Percentiles rank a stretch among this genome's conserved stretches.
These are phyloP conservation scores for Probosciger aterrimus DNA, from an alignment of 2,113 vertebrate genomes.

Conservation along the genomic window DNA sequence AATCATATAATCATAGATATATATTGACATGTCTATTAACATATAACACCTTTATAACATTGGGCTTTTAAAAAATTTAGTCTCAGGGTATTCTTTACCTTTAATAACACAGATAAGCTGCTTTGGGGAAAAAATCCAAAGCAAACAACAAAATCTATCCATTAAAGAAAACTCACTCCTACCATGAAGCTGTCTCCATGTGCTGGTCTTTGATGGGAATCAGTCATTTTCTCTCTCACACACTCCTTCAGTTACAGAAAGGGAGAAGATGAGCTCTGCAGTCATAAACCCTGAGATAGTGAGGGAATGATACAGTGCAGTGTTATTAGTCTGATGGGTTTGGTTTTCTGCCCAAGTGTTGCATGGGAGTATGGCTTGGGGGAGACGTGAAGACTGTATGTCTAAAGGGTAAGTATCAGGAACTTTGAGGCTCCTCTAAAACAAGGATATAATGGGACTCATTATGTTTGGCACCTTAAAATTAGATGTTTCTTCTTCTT, in stretches of 20 bases:
- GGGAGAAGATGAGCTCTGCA: not conserved
- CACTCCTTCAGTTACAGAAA: not conserved
- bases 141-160: not conserved
- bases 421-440: not conserved
- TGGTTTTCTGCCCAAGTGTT: not conserved
- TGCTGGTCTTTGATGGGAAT: not conserved
- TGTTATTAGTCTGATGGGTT: not conserved
- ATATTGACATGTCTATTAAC: not conserved
- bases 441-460: not conserved
- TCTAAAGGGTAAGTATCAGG: not conserved
- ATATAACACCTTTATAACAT: not conserved
- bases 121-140: not conserved
- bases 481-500: not conserved
- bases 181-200: not conserved
- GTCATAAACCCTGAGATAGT: not conserved
- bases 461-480: not conserved
- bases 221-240: not conserved
- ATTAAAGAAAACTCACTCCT: not conserved
- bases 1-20: not conserved
- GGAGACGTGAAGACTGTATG: not conserved
- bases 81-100: not conserved
- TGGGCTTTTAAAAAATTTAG: not conserved
- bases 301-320: not conserved
- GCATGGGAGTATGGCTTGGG: fast-evolving
- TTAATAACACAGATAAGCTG: not conserved